Percentiles rank a stretch among this genome's conserved stretches.
Evolutionary conservation across 2,888 invertebrate species (phyloP).

Genomic region (Unio pictorum): DNA sequence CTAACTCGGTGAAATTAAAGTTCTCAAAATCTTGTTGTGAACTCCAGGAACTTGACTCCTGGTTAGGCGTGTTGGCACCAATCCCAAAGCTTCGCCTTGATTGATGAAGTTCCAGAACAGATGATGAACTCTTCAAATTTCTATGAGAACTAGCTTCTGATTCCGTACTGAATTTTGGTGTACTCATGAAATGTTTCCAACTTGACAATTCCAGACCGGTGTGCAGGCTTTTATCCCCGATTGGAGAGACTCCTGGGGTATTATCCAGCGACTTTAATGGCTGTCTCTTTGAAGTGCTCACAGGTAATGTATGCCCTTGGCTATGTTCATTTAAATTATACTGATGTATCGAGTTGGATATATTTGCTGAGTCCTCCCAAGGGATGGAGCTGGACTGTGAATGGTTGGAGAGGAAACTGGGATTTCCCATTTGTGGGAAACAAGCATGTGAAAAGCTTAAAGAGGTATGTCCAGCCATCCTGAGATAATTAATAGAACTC

Average conservation of each 20-base stretch:
- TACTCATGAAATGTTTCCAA: slow-evolving; percentile 33
- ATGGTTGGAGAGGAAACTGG: slow-evolving; percentile 15
- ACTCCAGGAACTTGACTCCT: slow-evolving; percentile 35
- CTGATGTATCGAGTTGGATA: slow-evolving; percentile 12
- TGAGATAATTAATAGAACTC: slow-evolving; percentile 22
- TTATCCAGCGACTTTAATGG: slow-evolving; percentile 50
- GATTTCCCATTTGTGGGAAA: slow-evolving; percentile 9
- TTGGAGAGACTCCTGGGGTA: slow-evolving; percentile 51
- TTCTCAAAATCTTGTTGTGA: slow-evolving; percentile 22
- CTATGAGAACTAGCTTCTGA: slow-evolving; percentile 14
- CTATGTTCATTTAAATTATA: too few relatives aligned
- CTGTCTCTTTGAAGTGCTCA: slow-evolving; percentile 23
- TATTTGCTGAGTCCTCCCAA: slow-evolving; percentile 29
- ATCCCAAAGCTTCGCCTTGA: slow-evolving; percentile 8
- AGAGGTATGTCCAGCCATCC: slow-evolving; percentile 20
- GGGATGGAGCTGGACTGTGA: slow-evolving; percentile 33
- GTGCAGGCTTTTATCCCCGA: slow-evolving; percentile 14
- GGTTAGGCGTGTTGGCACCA: slow-evolving; percentile 6
- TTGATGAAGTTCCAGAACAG: slow-evolving; percentile 4
- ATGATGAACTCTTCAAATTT: slow-evolving; percentile 5
- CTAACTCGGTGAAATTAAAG: neutral
- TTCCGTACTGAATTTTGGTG: slow-evolving; percentile 26
- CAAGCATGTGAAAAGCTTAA: slow-evolving; percentile 18
- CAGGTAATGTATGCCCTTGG: slow-evolving; percentile 2
- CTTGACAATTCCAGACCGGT: slow-evolving; percentile 7